Percentiles rank a stretch among this genome's conserved stretches.
Conservation (phyloP, 2,113 vertebrate species). For the Calonectris borealis region DNA sequence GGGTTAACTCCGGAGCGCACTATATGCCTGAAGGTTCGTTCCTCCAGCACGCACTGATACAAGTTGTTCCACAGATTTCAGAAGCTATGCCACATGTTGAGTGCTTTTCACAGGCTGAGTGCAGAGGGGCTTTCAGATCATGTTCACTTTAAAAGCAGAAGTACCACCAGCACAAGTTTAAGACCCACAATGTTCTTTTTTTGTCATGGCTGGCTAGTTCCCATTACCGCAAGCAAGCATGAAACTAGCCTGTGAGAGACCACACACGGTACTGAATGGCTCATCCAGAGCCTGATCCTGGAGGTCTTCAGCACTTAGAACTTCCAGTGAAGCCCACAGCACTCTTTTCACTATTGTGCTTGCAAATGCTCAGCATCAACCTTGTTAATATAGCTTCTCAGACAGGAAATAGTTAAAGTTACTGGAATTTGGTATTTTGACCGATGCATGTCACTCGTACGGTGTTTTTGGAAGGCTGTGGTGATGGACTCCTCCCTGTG, state of each 20-base stretch:
- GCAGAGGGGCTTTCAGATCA: conserved; percentile 47
- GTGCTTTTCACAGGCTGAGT: neutral
- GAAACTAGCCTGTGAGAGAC: conserved; percentile 20
- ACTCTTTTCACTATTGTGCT: neutral
- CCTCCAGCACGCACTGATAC: neutral
- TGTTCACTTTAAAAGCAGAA: conserved; percentile 64
- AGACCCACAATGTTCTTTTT: conserved; percentile 40
- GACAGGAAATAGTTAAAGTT: neutral
- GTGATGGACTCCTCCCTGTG: conserved; percentile 50
- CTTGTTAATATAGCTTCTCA: neutral
- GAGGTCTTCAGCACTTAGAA: neutral
- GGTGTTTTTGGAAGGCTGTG: conserved; percentile 34
- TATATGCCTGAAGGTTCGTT: neutral
- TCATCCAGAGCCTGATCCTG: conserved; percentile 15
- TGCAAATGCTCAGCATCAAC: neutral
- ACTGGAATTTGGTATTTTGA: neutral
- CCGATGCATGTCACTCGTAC: neutral
- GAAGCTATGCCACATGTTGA: neutral
- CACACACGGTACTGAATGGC: neutral
- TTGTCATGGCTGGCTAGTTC: conserved; percentile 32
- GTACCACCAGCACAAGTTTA: conserved; percentile 38
- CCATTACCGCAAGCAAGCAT: neutral
- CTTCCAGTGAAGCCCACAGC: neutral
- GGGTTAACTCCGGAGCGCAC: neutral
- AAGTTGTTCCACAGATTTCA: neutral